Evolutionary conservation across 35 echinoderm and acorn worm genomes (phyloP), one percentile per base, ranked within the genome.

Genomic region (Apostichopus parvimensis): DNA sequence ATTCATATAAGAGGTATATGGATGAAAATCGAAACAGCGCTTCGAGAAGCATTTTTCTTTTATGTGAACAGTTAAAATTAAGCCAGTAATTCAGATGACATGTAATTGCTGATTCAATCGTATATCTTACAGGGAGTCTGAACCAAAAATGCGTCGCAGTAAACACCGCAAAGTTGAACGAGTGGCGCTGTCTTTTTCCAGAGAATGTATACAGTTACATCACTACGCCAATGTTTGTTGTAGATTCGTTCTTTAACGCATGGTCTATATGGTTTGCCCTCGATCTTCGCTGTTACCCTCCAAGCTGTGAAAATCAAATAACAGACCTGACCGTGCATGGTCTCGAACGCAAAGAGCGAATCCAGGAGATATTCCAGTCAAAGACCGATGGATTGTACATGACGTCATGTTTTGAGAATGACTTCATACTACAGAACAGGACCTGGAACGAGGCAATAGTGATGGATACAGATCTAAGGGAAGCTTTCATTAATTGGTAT

Each of bases 321-420:
- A 5, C 61, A 20, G 13, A 12, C n/a, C 60, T 88, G 9, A 88
- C 86, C 6, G 58, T 18, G 53, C 64, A 88, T 23, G 86, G 6
- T 21, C 9, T 66, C 9, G 86, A 88, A 52, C 57, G 57, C 9
- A 28, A 72, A 21, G 45, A 68, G 25, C 21, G 86, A 15, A 22
- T 88, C 15, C 61, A 88, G 34, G 17, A 88, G 52, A 45, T 88
- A 21, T 15, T 65, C 60, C 22, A 34, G 9, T 68, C 61, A 18
- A 75, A 68, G 15, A 55, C 20, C 21, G 28, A 88, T 64, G 86
- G 86, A 28, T 52, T 88, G 23, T 88, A 45, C 57, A 52, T 88
- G 8, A 88, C 86, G 8, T 88, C 86, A 68, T 88, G 86, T 64
- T 88, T 88, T 73, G 86, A 88, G 25, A 73, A 88, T 54, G 62